Base-by-base conservation (phyloP, 1,140 invertebrate species). In the Anastatus disparis region DNA sequence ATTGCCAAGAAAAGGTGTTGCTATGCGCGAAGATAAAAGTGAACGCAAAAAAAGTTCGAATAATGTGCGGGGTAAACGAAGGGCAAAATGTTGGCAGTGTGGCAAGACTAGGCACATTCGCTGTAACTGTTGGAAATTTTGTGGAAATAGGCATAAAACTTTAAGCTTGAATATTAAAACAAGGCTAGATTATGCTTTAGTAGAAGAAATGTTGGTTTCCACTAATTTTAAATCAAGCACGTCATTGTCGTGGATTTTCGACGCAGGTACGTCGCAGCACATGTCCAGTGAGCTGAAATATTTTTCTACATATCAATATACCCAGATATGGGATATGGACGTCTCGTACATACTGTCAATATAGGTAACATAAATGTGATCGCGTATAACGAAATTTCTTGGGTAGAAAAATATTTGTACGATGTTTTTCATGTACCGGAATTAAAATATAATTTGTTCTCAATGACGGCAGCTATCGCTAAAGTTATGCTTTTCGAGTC, bases 361-460 rank as follows among this genome's bases (percentile, higher is more conserved):
- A 31, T 3, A 44, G 72, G 72, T 31, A 48, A 67, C 29, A 74
- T 74, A 2, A 22, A 70, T 15, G 48, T 70, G 1, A 0, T 55
- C 3, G 40, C 58, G 3, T 66, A 38, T 48, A 31, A 74, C 38
- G 72, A 56, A 3, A 20, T 20, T 1, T 31, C 35, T 8, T 70
- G 67, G 72, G 31, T 24, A 20, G 46, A 26, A 46, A 61, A 61
- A 3, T 42, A 64, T 24, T 20, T 73, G 1, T 22, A 2, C 8
- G 27, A 55, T 20, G 67, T 73, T 9, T 31, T 69, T 1, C 44
- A 65, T 46, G 50, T 73, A 31, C 67, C 67, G 13, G 29, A 40
- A 13, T 24, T 73, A 13, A 68, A 66, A 42, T 73, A 24, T 55
- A 75, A 73, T 35, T 35, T 73, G 6, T 73, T 73, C 35, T 73